phyloP scores from a whole-genome alignment of 1,140 invertebrate species.

The Heliconius nattereri region DNA sequence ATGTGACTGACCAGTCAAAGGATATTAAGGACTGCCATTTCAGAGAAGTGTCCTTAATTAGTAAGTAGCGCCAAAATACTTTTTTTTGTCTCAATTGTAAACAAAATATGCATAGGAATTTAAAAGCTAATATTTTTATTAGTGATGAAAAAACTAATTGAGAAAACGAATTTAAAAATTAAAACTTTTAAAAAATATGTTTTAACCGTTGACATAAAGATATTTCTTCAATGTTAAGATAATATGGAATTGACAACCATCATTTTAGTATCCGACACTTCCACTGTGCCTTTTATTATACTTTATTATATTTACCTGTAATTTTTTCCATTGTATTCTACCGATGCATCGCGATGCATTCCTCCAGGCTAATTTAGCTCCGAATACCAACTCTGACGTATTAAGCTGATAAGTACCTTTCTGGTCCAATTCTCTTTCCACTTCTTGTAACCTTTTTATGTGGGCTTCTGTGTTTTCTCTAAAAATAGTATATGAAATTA shows the following conservation, averaged over 20 bases:
- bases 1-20: background rate
- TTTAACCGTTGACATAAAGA: background rate
- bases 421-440: slow-evolving; percentile 87
- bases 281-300: too few species aligned
- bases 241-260: too few species aligned
- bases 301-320: slow-evolving; percentile 86
- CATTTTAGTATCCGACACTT: too few species aligned
- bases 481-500: background rate
- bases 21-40: background rate
- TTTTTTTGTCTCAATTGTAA: background rate
- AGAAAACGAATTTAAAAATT: too few species aligned
- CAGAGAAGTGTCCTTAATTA: background rate
- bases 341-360: slow-evolving; percentile 96
- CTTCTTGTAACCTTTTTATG: slow-evolving; percentile 87
- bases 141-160: too few species aligned
- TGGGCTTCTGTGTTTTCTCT: slow-evolving; percentile 89
- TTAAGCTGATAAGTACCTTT: slow-evolving; percentile 94
- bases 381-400: slow-evolving; percentile 94
- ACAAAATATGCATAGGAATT: too few species aligned
- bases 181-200: too few species aligned
- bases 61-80: background rate
- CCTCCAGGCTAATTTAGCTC: slow-evolving; percentile 96
- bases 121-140: too few species aligned
- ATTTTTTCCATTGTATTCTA: slow-evolving; percentile 96
- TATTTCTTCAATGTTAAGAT: background rate